Evolutionary conservation across 2,888 invertebrate species (phyloP).

Genomic region (Lottia gigantea): DNA sequence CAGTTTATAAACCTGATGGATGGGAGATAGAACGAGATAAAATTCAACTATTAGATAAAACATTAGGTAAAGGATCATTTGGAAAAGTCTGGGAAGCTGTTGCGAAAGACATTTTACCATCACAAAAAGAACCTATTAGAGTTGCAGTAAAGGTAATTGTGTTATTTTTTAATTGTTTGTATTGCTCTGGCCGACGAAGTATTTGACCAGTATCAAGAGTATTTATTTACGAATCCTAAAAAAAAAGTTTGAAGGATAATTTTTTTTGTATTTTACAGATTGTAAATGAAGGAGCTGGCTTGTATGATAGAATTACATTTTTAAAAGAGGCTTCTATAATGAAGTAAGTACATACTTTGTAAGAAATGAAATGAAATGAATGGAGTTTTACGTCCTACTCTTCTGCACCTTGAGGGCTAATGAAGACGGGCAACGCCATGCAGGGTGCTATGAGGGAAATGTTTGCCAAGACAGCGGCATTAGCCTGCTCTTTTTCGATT

Average conservation of each 20-base stretch:
- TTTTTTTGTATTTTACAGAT: constrained; percentile 71
- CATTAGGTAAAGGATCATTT: constrained; percentile 86
- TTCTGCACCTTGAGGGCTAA: too few relatives aligned
- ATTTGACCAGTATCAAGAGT: too few relatives aligned
- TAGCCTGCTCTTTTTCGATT: too few relatives aligned
- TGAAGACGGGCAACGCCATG: too few relatives aligned
- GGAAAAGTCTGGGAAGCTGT: constrained; percentile 87
- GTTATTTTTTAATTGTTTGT: too few relatives aligned
- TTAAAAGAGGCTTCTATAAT: constrained; percentile 94
- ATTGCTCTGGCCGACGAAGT: too few relatives aligned
- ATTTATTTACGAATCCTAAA: too few relatives aligned
- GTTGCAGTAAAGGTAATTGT: constrained; percentile 58
- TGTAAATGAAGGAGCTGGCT: constrained; percentile 89
- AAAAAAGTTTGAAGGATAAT: background rate
- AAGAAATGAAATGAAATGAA: background rate
- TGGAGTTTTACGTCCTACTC: too few relatives aligned
- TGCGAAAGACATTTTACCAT: constrained; percentile 40
- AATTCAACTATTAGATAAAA: constrained; percentile 76
- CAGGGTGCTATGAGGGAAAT: too few relatives aligned
- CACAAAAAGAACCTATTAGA: constrained; percentile 68
- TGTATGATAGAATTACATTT: constrained; percentile 88
- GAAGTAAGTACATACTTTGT: constrained; percentile 74
- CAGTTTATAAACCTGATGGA: constrained; percentile 80
- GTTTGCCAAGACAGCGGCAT: too few relatives aligned
- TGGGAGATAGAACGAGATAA: constrained; percentile 88